Base-by-base conservation (phyloP, 53 echinoderm and acorn worm genomes). In the Actinopyga echinites region DNA sequence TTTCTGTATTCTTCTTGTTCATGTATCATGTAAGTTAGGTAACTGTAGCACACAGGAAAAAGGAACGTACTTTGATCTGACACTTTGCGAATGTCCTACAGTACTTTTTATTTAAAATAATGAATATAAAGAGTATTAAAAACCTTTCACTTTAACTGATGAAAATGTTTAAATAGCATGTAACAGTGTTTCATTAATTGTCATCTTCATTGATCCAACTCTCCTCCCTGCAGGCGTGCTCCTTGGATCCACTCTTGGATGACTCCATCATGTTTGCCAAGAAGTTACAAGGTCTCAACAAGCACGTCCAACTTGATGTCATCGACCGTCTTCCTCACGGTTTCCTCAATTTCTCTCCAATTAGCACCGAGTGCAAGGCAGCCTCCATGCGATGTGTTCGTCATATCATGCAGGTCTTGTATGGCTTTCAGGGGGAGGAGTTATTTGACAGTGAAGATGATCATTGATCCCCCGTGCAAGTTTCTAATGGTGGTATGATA, bases 221-320 rank as follows among this genome's bases (percentile, higher is more conserved):
- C 34, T 75, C 28, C 4, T 75, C 23, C 58, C 22, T 20, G 11
- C 58, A 96, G 97, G 97, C 86, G 25, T 94, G 92, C 53, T 83
- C 93, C 59, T 80, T 92, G 38, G 99, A 97, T 60, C 99, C 99
- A 1, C 86, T 97, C 4, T 69, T 94, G 26, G 99, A 97, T 43
- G 99, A 97, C 83, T 94, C 94, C 32, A 83, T 99, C 79, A 91
- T 89, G 85, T 99, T 99, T 83, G 94, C 99, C 64, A 89, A 89
- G 45, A 95, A 90, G 30, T 89, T 95, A 24, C 90, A 90, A 15
- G 49, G 82, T 19, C 75, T 92, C 21, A 77, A 81, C 53, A 77
- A 84, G 21, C 94, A 92, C 12, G 99, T 99, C 56, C 81, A 92
- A 57, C 79, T 99, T 6, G 93, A 99, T 75, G 82, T 99, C 56